Evolutionary conservation across 2,888 invertebrate species (phyloP).

Genomic region (Philereme transversata): DNA sequence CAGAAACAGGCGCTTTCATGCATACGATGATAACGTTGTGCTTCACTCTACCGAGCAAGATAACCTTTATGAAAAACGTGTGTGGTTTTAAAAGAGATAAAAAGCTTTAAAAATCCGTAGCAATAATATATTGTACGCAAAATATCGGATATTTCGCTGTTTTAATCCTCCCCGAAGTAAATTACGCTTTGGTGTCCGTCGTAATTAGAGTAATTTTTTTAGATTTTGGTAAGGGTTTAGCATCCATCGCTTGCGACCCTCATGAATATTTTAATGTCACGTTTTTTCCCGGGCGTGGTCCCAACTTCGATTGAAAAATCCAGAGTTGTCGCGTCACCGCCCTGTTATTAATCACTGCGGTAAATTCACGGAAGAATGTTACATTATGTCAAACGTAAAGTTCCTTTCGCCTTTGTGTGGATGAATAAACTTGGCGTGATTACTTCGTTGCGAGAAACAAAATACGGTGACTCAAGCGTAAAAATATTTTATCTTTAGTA

Average conservation of each 20-base stretch:
- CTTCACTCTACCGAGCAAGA: slow-evolving; percentile 14
- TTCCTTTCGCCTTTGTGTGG: slow-evolving; percentile 32
- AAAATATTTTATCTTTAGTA: slow-evolving; percentile 1
- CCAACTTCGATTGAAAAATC: slow-evolving; percentile 60
- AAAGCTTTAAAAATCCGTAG: neutral
- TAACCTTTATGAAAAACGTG: slow-evolving; percentile 21
- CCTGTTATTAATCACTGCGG: slow-evolving; percentile 56
- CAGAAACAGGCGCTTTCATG: slow-evolving; percentile 22
- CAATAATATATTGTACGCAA: slow-evolving; percentile 1
- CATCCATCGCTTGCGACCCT: slow-evolving; percentile 43
- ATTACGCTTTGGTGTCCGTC: neutral
- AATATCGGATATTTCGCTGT: neutral
- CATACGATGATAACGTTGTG: slow-evolving; percentile 19
- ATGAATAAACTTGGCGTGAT: slow-evolving; percentile 30
- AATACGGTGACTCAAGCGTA: slow-evolving; percentile 5
- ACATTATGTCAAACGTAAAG: slow-evolving; percentile 38
- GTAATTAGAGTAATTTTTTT: slow-evolving; percentile 24
- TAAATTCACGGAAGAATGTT: slow-evolving; percentile 44
- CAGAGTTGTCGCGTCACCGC: slow-evolving; percentile 50
- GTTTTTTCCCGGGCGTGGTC: slow-evolving; percentile 45
- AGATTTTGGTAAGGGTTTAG: slow-evolving; percentile 30
- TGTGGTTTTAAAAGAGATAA: slow-evolving; percentile 11
- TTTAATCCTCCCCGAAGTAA: neutral
- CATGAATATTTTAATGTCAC: slow-evolving; percentile 62
- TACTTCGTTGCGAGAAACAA: slow-evolving; percentile 10